Evolutionary conservation across 2,888 invertebrate species (phyloP), one percentile per base, ranked within the genome.

Genomic region (Sarcophaga carnaria): DNA sequence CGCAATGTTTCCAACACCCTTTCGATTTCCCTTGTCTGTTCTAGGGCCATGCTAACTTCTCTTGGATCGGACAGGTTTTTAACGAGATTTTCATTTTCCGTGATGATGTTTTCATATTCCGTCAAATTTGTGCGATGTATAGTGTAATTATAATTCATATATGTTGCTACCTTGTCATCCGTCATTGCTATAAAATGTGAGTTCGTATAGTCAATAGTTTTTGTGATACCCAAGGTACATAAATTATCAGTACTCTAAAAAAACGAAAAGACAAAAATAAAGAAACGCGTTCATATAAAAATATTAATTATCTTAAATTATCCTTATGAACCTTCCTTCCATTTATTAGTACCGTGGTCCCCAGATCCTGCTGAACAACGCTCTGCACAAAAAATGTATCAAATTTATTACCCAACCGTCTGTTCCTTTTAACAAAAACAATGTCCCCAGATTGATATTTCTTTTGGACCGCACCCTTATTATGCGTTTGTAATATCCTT

Each of bases 391-490:
- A 71, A 54, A 17, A 25, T 71, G 54, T 71, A 64, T 64, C 64
- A 20, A 27, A 64, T 25, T 64, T 64, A 14, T 64, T 64, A 64
- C 49, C 3, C 37, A 69, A 63, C n/a, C 70, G 59, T 49, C 49
- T 67, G 22, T 78, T 78, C 69, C 69, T 62, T 60, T 25, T 69
- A 17, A 78, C 69, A 60, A 59, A 78, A 14, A 78, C 72, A 20
- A 47, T 77, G 62, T 77, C 59, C n/a, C 72, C 72, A 47, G 66
- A 37, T 20, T 71, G 71, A 72, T 49, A 17, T 63, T 71, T 64
- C 22, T 60, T 66, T 54, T 4, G 4, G 27, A 27, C 27, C 2
- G 4, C 27, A 27, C 4, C 27, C 27, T 27, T 27, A 27, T 27
- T 27, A 27, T 4, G 27, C 27, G 27, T 27, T 27, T 27, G 27